Evolutionary conservation across 1,140 invertebrate species (phyloP), one percentile per base, ranked within the genome.

Genomic region (Cotesia glomerata): DNA sequence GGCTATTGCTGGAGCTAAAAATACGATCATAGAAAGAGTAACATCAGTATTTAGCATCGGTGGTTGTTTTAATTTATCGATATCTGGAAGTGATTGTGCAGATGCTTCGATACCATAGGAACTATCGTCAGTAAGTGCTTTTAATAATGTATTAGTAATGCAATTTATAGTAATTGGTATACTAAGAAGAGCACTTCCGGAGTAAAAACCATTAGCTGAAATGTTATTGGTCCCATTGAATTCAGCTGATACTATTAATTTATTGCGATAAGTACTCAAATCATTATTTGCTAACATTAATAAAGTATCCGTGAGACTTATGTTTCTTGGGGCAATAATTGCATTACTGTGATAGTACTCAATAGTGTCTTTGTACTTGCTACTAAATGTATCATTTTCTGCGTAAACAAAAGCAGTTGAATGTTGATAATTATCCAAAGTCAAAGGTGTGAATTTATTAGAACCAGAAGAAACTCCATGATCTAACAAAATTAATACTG

Each of bases 91-190:
- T 51, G 81, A 69, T 45, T 85, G 81, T 0, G 75, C 79, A 2
- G 80, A 79, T 5, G 80, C 9, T 5, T 70, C 54, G 35, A 87
- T 86, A 0, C 77, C 80, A 58, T 83, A 79, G 8, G 82, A 73
- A 4, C 82, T 78, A 4, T 80, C 76, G 4, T 35, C 18, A 1
- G 75, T 77, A 0, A 80, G 8, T 7, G 59, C 71, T 72, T 85
- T 86, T 18, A 87, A 51, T 5, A 87, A 35, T 0, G 81, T 63
- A 52, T 87, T 87, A 1, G 84, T 79, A 4, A 87, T 34, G 3
- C 84, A 63, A 78, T 87, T 84, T 0, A 86, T 39, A 9, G 83
- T 83, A 14, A 86, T 77, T 0, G 85, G 86, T 16, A 85, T 74
- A 59, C 85, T 81, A 5, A 84, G 82, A 14, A 78, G 67, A 4